A percentile compares a stretch with the other conserved stretches of the same genome.
These are phyloP conservation scores for Oxyruncus cristatus DNA, from an alignment of 2,113 vertebrate species.

Conservation along the genomic window DNA sequence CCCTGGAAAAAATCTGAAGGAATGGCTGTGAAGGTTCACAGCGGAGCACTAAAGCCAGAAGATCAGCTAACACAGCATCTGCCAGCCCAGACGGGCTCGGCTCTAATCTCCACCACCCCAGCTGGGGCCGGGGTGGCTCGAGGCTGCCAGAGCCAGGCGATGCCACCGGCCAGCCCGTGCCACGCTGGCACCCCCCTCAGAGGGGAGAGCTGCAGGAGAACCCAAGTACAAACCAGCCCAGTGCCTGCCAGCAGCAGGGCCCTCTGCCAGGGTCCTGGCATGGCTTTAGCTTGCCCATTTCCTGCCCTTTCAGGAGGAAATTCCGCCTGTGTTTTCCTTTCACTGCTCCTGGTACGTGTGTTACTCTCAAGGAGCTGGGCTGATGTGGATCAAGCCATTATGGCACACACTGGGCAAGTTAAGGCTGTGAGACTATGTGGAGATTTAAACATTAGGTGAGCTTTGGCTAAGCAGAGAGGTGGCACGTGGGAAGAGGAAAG, in stretches of 20 bases:
- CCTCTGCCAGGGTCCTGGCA: accelerated
- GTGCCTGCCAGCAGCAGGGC: too few relatives aligned
- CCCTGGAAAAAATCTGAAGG: conserved; percentile 52
- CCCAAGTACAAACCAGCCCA: background rate
- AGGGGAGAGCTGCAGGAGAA: background rate
- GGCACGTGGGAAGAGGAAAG: background rate
- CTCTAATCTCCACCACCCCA: background rate
- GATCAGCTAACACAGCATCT: conserved; percentile 57
- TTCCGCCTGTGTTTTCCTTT: background rate
- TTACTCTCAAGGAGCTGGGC: accelerated
- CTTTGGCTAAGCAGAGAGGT: background rate
- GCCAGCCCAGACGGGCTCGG: conserved; percentile 23
- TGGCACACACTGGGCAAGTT: too few relatives aligned
- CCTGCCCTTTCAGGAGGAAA: background rate
- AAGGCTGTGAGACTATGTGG: accelerated
- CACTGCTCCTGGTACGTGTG: accelerated
- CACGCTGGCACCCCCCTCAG: accelerated
- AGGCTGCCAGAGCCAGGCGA: background rate
- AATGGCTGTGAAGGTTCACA: conserved; percentile 33
- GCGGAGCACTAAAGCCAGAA: conserved; percentile 3
- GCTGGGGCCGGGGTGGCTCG: background rate
- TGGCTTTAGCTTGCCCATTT: background rate
- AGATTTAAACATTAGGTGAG: background rate
- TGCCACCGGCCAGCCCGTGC: background rate
- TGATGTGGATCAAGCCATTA: accelerated